Base-by-base conservation (phyloP, 2,888 invertebrate genomes). In the Abrostola triplasia region DNA sequence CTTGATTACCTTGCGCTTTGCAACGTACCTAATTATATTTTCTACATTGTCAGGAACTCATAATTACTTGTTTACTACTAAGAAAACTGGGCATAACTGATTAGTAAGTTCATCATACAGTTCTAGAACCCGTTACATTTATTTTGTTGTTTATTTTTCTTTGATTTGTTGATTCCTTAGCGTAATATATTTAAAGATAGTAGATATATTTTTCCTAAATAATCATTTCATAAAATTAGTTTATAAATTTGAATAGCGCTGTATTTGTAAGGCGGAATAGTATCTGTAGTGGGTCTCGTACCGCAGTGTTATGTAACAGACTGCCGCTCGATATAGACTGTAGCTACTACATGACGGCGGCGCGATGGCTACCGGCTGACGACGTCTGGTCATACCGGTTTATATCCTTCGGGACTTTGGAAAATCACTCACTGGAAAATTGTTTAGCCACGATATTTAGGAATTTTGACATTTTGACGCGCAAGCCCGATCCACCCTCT, bases 291-390 rank as follows among this genome's bases (percentile, higher is more conserved):
- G 85, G 82, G 85, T 85, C 85, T 85, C 79, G 85, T 91, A 88
- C 92, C 92, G 92, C 92, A 92, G 92, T 92, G 84, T 92, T 92
- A 92, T 88, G 91, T 91, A 92, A 92, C 85, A 79, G 73, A 71
- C 79, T 76, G 76, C 83, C 92, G 92, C 88, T 92, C 92, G 89
- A 92, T 92, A 91, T 84, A 84, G 82, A 82, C 82, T 77, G 84
- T 85, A 84, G 81, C 77, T 79, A 83, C 80, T 80, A 79, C 70
- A 78, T 75, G 77, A 78, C 74, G 81, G 81, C 84, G 85, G 80
- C 82, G 84, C 83, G 83, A 73, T 73, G 80, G 80, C 82, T 80
- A 82, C 79, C 80, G 77, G 76, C 79, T 80, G 80, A 78, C 80
- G 77, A 73, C 73, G 82, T 82, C 85, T 85, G 84, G 79, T 81